Base-by-base conservation (phyloP, 1,140 invertebrate species). In the Teleopsis dalmanni region DNA sequence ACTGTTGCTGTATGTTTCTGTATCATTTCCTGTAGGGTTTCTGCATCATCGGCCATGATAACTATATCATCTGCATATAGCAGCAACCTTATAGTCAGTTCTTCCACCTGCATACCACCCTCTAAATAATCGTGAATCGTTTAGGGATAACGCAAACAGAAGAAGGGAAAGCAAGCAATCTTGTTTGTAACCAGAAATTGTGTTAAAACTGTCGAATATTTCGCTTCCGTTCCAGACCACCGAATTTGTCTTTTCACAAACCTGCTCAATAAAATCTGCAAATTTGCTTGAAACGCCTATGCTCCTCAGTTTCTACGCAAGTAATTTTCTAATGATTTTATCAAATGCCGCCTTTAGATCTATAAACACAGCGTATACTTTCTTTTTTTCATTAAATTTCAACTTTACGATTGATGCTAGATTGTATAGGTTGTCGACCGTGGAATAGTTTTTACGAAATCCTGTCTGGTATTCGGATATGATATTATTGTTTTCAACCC, bases 41-140 rank as follows among this genome's bases (percentile, higher is more conserved):
- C 10, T 14, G 21, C 21, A 19, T 37, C 35, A 4, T 37, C 35
- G 3, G 35, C 5, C n/a, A 14, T 5, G 10, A 37, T 14, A 9
- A 37, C 35, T 4, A 37, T 37, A 18, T 37, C 35, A 37, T 37
- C 35, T 37, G 35, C 35, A 37, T 18, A 37, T 37, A 37, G 21
- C 18, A 16, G 18, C 11, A 37, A 37, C 4, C 35, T 14, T 37
- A 37, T 19, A 37, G 18, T 37, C 18, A 16, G 18, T 19, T 37
- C 16, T 14, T 19, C 18, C 3, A 37, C 21, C 5, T 10, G 10
- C 11, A 37, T 37, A 19, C 35, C 35, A 4, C 35, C 35, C 11
- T 37, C 11, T 37, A 37, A 19, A 37, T 37, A 18, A 19, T 19
- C 35, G 21, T 37, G 18, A 10, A 37, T 37, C 35, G 18, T 37